Base-by-base conservation (phyloP, 2,888 invertebrate species). In the Polydrusus pterygomalis region DNA sequence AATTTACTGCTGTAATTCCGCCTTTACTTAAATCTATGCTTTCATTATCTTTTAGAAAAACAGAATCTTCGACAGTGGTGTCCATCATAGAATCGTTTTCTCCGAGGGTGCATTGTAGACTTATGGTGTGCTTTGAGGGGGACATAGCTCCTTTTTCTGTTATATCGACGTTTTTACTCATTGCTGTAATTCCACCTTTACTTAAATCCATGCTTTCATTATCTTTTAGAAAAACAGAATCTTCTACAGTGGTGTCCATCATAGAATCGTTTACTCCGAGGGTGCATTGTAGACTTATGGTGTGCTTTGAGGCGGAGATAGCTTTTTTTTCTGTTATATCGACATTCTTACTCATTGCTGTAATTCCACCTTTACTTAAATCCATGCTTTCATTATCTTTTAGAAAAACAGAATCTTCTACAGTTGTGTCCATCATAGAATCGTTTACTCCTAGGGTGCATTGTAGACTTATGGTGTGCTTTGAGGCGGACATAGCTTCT, bases 41-140 rank as follows among this genome's bases (percentile, higher is more conserved):
- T n/a, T n/a, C n/a, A n/a, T n/a, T 49, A 54, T 13, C 25, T 1
- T n/a, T n/a, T n/a, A n/a, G n/a, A n/a, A n/a, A n/a, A n/a, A n/a
- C n/a, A n/a, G 54, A 54, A 13, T 15, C 11, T 17, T 58, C 58
- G 9, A 2, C 58, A 17, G 38, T 15, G 9, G 11, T 17, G 0
- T 34, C 58, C 15, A 58, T 38, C 9, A 58, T n/a, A 38, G 58
- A n/a, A 40, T 51, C 67, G 7, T 40, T 7, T 13, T 13, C 13
- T 10, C 38, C 67, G 6, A 67, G 7, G 9, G 54, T 67, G 67
- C 67, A 67, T 15, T 67, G 67, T 18, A 67, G 18, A 40, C 67
- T 40, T 20, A 18, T 67, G 13, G 30, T 18, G 11, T 67, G 51
- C 18, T 38, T 67, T 17, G 10, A 8, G n/a, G n/a, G n/a, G n/a